Evolutionary conservation across 2,113 vertebrate genomes (phyloP), one percentile per base, ranked within the genome.

Genomic region (Loxodonta africana): DNA sequence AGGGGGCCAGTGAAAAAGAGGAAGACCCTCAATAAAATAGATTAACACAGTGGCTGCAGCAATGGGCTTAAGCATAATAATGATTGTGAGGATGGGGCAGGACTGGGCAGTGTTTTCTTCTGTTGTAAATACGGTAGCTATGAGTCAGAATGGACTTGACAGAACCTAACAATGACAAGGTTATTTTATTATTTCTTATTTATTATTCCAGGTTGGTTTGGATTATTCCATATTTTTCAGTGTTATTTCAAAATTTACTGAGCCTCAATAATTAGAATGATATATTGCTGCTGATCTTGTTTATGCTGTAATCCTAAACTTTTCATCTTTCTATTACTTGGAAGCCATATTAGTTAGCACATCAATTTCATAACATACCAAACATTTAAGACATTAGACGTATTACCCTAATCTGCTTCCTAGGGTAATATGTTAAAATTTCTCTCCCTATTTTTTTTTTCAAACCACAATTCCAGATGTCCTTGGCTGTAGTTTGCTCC

Each of bases 151-250:
- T 14, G 3, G 15, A 57, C 53, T 57, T 57, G 53, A 57, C 53
- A 57, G 53, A 10, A 57, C 12, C 53, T 57, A 57, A 57, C 15
- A 17, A 57, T 12, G 15, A 57, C 86, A 85, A 37, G 37, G 37
- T 63, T 63, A 5, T 23, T 90, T 81, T 71, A 87, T 57, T 91
- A 48, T 94, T 83, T 90, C 48, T 90, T 92, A 83, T 74, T 80
- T 91, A 87, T 67, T 78, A 85, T 65, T 83, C 8, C 74, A 33
- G 37, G 37, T 37, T 37, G 37, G 37, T 37, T 37, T 37, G 37
- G 37, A 37, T 37, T 37, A 37, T 65, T 83, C 8, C 74, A 33
- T 73, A 94, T 85, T 94, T 95, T 21, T 90, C 93, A 73, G 65
- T 48, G 33, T 33, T 23, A 63, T 41, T 93, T 81, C 44, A 87